These are phyloP conservation scores for Polypterus bichir DNA, from an alignment of 2,113 vertebrate species.

Conservation along the genomic window DNA sequence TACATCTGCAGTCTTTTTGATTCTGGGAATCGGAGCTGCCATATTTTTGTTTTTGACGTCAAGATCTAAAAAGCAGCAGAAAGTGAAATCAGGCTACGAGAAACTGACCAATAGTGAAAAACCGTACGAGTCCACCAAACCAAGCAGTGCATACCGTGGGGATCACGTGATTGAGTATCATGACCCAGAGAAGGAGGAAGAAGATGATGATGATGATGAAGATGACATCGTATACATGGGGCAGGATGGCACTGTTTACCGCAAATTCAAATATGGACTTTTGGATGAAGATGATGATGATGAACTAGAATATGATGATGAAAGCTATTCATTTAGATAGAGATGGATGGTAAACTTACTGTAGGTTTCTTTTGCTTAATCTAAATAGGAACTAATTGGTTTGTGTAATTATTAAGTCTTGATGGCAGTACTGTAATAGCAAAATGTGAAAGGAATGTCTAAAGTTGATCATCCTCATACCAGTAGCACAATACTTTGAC, in stretches of 20 bases:
- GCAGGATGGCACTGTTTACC: slow-evolving; percentile 77
- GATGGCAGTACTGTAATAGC: no score
- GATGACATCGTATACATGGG: slow-evolving; percentile 90
- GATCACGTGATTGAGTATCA: slow-evolving; percentile 59
- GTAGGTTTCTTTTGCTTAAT: not conserved
- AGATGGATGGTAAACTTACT: no score
- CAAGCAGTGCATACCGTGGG: slow-evolving; percentile 44
- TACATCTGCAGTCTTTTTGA: slow-evolving; percentile 43
- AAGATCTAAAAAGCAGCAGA: slow-evolving; percentile 29
- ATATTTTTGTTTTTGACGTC: slow-evolving; percentile 52
- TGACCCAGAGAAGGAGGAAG: slow-evolving; percentile 49
- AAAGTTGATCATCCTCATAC: no score
- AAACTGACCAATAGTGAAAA: slow-evolving; percentile 51
- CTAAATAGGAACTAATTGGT: not conserved
- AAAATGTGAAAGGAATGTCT: no score
- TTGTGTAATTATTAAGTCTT: no score
- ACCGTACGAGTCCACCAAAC: slow-evolving; percentile 27
- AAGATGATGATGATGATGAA: slow-evolving; percentile 58
- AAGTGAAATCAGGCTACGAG: slow-evolving; percentile 48
- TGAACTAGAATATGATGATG: slow-evolving; percentile 84
- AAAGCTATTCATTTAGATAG: slow-evolving; percentile 67
- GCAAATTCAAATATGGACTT: slow-evolving; percentile 76
- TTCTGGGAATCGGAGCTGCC: slow-evolving; percentile 42
- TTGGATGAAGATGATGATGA: slow-evolving; percentile 66
- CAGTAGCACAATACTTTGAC: no score